A percentile compares a stretch with the other conserved stretches of the same genome.
Conservation (phyloP, 1,140 invertebrate genomes). For the Drosophila pseudoobscura region DNA sequence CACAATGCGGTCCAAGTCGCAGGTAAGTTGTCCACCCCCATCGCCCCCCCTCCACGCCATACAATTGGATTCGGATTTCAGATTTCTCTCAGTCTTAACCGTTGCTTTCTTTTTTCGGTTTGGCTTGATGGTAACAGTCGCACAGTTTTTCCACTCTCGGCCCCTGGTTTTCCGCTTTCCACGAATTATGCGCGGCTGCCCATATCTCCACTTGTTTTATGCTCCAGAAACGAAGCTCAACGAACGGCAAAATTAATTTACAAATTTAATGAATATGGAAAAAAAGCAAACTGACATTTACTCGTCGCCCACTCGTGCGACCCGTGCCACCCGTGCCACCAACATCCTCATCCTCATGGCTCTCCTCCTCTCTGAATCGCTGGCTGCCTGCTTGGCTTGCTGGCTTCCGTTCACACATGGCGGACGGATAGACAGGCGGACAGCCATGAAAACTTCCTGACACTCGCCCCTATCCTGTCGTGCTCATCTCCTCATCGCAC, state of each 20-base stretch:
- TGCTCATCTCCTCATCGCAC: slow-evolving; percentile 9
- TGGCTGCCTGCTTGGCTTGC: not conserved
- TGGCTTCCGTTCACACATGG: slow-evolving; percentile 49
- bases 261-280: slow-evolving; percentile 71
- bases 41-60: not conserved
- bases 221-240: slow-evolving; percentile 72
- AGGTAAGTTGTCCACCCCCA: slow-evolving; percentile 85
- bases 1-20: slow-evolving; percentile 90
- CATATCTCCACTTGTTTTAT: slow-evolving; percentile 41
- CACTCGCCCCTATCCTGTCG: slow-evolving; percentile 16
- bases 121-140: not conserved
- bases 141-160: slow-evolving; percentile 8
- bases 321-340: not conserved
- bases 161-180: slow-evolving; percentile 7
- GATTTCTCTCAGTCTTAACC: slow-evolving; percentile 5
- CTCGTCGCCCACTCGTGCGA: not conserved
- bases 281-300: slow-evolving; percentile 34
- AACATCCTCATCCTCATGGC: not conserved
- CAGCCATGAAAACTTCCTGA: slow-evolving; percentile 44
- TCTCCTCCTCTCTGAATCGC: not conserved
- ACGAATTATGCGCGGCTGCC: slow-evolving; percentile 55
- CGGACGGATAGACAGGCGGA: slow-evolving; percentile 7
- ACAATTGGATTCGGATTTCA: slow-evolving; percentile 18
- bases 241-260: slow-evolving; percentile 75
- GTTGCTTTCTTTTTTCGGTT: slow-evolving; percentile 17